A percentile compares a stretch with the other conserved stretches of the same genome.
phyloP scores from a whole-genome alignment of 1,140 invertebrate genomes.

The Pseudachorutes palmiensis region DNA sequence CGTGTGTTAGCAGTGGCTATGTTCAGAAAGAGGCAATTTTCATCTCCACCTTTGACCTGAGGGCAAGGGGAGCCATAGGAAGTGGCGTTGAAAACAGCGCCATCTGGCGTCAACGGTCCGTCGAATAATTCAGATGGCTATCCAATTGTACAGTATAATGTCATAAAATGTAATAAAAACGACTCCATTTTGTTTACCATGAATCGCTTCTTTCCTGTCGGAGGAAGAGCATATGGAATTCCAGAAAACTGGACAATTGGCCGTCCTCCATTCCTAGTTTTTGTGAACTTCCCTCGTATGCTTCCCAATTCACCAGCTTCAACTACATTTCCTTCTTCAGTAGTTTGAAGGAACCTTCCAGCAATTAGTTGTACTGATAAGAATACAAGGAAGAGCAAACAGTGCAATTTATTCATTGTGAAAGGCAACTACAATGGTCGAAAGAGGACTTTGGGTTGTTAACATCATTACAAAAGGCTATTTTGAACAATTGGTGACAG shows the following conservation, averaged over 20 bases:
- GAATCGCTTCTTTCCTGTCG: not conserved
- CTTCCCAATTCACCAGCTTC: not conserved
- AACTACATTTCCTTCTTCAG: too few species aligned
- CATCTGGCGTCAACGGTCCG: not conserved
- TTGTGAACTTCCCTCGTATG: not conserved
- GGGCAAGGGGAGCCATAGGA: not conserved
- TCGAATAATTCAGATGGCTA: not conserved
- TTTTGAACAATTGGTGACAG: too few species aligned
- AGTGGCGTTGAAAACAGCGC: not conserved
- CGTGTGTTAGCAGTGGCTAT: conserved; percentile 5
- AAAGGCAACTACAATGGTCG: too few species aligned
- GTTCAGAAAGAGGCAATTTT: conserved; percentile 16
- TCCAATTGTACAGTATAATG: not conserved
- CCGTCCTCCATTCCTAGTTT: not conserved
- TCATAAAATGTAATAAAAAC: not conserved
- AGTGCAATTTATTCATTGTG: too few species aligned
- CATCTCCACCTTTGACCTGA: not conserved
- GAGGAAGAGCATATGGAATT: not conserved
- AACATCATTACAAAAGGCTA: too few species aligned
- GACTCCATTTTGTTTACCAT: not conserved
- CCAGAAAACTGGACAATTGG: not conserved
- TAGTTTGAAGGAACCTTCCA: too few species aligned
- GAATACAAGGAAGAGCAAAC: too few species aligned
- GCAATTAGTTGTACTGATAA: too few species aligned
- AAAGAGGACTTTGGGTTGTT: too few species aligned